Conservation (phyloP, 1,140 invertebrate species). For the Heliconius nattereri region DNA sequence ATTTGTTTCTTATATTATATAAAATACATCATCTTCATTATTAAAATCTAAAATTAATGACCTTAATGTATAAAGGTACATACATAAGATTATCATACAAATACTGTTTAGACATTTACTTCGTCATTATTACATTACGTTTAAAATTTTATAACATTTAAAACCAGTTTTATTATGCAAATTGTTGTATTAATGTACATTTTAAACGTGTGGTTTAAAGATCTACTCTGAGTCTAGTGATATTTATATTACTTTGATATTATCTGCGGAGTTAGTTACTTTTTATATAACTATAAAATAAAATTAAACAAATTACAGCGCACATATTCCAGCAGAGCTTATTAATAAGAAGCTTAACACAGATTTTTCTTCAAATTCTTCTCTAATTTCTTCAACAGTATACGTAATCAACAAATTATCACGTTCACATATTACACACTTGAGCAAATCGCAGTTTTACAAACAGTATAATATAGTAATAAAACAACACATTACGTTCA, state of each 20-base stretch:
- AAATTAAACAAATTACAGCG: background rate
- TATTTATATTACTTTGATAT: background rate
- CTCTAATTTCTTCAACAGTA: background rate
- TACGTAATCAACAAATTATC: background rate
- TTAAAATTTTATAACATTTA: background rate
- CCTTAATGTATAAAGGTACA: background rate
- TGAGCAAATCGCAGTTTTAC: slow-evolving; percentile 36
- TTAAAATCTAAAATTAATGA: background rate
- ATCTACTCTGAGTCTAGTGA: background rate
- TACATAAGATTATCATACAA: background rate
- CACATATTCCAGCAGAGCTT: background rate
- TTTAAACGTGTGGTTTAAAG: background rate
- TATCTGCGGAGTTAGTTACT: background rate
- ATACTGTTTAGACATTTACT: background rate
- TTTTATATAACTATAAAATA: background rate
- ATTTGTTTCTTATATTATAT: too few species aligned
- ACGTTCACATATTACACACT: background rate
- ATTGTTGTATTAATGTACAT: background rate
- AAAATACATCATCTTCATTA: too few species aligned
- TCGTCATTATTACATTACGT: background rate
- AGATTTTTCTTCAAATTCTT: background rate
- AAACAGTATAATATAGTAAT: slow-evolving; percentile 21
- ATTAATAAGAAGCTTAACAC: background rate
- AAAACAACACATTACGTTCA: slow-evolving; percentile 4
- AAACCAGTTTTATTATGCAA: background rate